phyloP scores from a whole-genome alignment of 2,797 vertebrate genomes.

The Phataginus tricuspis region DNA sequence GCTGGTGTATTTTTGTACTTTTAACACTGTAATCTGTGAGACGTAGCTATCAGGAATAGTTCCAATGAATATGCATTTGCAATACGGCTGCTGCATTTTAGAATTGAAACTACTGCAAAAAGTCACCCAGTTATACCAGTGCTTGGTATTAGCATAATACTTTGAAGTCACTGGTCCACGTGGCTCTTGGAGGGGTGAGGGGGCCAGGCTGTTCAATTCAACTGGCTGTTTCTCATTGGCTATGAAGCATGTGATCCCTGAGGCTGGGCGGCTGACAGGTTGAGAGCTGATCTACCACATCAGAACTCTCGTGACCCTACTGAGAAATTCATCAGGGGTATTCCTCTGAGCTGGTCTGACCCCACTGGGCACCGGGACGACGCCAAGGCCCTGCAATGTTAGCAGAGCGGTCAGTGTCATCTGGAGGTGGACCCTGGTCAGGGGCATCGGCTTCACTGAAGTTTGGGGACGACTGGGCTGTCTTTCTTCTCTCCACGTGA shows the following conservation, averaged over 20 bases:
- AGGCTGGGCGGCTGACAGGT: not conserved
- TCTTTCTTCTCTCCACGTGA: not conserved
- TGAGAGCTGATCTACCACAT: not conserved
- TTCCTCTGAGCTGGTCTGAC: not conserved
- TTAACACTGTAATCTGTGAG: constrained; percentile 61
- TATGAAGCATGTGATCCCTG: not conserved
- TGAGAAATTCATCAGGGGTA: not conserved
- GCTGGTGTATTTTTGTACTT: constrained; percentile 57
- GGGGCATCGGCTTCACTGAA: not conserved
- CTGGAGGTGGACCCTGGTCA: not conserved
- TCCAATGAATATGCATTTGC: constrained; percentile 69
- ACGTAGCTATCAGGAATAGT: constrained; percentile 27
- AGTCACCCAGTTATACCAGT: constrained; percentile 26
- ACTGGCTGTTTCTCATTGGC: not conserved
- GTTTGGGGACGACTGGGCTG: not conserved
- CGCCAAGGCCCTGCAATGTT: not conserved
- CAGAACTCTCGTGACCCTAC: not conserved
- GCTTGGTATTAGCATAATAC: constrained; percentile 35
- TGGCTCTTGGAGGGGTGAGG: not conserved
- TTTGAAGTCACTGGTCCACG: constrained; percentile 35
- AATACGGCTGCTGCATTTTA: constrained; percentile 2
- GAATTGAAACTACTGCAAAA: constrained; percentile 39
- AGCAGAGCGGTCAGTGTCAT: not conserved
- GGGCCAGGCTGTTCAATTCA: not conserved
- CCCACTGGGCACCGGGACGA: not conserved